Evolutionary conservation across 2,797 vertebrate species (phyloP), one percentile per base, ranked within the genome.

Genomic region (Garrulus glandarius): DNA sequence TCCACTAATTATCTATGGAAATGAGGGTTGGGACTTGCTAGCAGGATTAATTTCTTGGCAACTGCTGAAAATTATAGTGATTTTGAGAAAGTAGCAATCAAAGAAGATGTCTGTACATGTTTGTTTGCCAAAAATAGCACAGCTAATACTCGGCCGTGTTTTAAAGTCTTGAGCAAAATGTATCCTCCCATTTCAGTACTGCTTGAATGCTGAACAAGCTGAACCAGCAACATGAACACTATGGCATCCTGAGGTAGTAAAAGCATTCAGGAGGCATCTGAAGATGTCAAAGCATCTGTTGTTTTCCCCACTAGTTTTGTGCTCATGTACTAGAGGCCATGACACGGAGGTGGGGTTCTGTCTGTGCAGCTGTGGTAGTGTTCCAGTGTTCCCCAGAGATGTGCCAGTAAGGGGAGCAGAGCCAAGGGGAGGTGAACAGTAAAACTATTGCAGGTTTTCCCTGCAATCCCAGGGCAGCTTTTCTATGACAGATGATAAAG

Each of bases 21-120:
- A 88, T 71, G 39, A 94, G 80, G 82, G 34, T 30, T 92, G 91
- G 71, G 85, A 52, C 41, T 91, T 93, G 64, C 81, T 91, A 81
- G 79, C 41, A 86, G 87, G 59, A 94, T 94, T 95, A 95, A 95
- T 94, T 91, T 92, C 72, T 84, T 85, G 85, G 65, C 72, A 94
- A 91, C 53, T 72, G 67, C 69, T 91, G 88, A 85, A 94, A 93
- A 92, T 91, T 84, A 87, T 37, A 41, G 84, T 93, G 88, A 78
- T 96, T 93, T 95, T 89, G 68, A 79, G 60, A 86, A 94, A 94
- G 57, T 14, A 84, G 43, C 79, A 82, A 78, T 92, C 78, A 72
- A 93, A 87, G 80, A 70, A 82, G 81, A 89, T 63, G 60, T 64
- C 74, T 93, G 44, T 81, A 34, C 13, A 14, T 64, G 61, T 83